Evolutionary conservation across 2,797 vertebrate genomes (phyloP).

Genomic region (Kryptolebias ocellatus): DNA sequence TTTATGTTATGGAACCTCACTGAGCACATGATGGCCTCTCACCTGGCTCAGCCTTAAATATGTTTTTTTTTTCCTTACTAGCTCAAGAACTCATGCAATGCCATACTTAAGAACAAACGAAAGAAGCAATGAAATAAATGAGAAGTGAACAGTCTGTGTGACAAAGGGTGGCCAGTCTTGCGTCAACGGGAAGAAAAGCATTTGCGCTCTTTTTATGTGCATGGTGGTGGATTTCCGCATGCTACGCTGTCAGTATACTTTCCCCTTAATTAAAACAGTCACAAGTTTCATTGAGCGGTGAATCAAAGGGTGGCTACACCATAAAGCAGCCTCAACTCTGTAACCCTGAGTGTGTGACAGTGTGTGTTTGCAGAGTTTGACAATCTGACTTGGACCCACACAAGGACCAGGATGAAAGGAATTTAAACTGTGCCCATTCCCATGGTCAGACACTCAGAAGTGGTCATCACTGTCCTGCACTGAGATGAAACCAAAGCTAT

Average conservation of each 20-base stretch:
- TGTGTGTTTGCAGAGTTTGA: constrained; percentile 34
- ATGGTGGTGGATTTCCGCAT: constrained; percentile 70
- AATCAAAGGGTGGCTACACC: constrained; percentile 77
- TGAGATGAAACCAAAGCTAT: constrained; percentile 60
- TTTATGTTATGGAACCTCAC: background rate
- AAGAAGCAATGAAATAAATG: constrained; percentile 61
- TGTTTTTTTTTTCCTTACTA: constrained; percentile 61
- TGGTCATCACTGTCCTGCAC: constrained; percentile 66
- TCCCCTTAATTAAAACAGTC: constrained; percentile 82
- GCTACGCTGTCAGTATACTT: constrained; percentile 75
- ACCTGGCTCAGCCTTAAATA: constrained; percentile 57
- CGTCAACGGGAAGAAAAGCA: constrained; percentile 74
- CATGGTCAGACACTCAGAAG: constrained; percentile 73
- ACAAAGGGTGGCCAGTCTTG: constrained; percentile 71
- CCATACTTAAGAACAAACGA: constrained; percentile 58
- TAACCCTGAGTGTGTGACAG: constrained; percentile 54
- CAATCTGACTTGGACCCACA: constrained; percentile 59
- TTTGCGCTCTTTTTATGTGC: constrained; percentile 73
- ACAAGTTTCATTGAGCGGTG: constrained; percentile 79
- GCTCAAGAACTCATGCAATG: constrained; percentile 59
- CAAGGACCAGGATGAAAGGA: constrained; percentile 61
- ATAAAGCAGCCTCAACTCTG: constrained; percentile 74
- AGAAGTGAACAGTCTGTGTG: constrained; percentile 64
- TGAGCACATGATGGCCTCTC: constrained; percentile 47
- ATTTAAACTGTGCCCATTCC: constrained; percentile 71